Base-by-base conservation (phyloP, 2,888 invertebrate species). In the Myathropa florea region DNA sequence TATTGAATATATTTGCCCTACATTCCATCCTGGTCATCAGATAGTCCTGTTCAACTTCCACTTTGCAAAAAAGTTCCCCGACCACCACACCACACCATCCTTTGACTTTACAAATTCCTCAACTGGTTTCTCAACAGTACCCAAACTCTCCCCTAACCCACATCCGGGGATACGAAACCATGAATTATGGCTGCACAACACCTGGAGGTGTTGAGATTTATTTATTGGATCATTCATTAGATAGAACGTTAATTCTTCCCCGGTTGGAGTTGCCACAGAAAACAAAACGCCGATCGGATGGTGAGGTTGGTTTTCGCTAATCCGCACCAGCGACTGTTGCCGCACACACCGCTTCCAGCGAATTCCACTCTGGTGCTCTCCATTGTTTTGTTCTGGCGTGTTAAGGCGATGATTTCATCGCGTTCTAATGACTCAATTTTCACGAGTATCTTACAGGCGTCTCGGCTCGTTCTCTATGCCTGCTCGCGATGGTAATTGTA, bases 191-290 rank as follows among this genome's bases (percentile, higher is more conserved):
- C 59, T 21, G 14, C 67, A 7, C 39, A 28, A 14, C 59, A n/a
- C 76, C 28, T 28, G 39, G 0, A 46, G 67, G 65, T 60, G 39
- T 30, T 12, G 10, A 28, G 21, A 76, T 60, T 76, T 76, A 76
- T 76, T 76, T 76, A 76, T 76, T 76, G 67, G 76, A 76, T 76
- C 46, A 30, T 76, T 76, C 59, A 65, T 76, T 73, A 64, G 73
- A 64, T 63, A 53, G 7, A 60, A 67, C 59, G 39, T 67, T 65
- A 76, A 65, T 46, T 76, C 57, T 39, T 21, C 18, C 21, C 53
- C 36, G 36, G 73, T 64, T 71, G 26, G 39, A 26, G 14, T 39
- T 26, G 12, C 30, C n/a, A 23, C 39, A 12, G 53, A 23, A 12
- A 24, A 14, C 7, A 24, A 23, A 10, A 23, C 46, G 33, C 55